Conservation (phyloP, 2,113 vertebrate species). For the Chrysemys picta region DNA sequence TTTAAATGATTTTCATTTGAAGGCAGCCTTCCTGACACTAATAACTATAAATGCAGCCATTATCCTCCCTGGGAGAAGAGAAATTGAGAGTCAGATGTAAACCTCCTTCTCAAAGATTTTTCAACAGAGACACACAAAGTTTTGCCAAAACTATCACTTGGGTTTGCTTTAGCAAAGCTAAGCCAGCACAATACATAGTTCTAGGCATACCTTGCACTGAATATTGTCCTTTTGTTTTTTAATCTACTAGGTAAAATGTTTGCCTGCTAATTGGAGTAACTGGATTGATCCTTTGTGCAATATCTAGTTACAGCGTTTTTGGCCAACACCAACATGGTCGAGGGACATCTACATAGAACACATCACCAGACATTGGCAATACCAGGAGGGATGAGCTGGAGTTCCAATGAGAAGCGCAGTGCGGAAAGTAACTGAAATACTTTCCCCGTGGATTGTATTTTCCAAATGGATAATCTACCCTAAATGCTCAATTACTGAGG, state of each 20-base stretch:
- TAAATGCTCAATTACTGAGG: too few species aligned
- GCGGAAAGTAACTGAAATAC: too few species aligned
- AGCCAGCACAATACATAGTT: not conserved
- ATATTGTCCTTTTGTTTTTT: not conserved
- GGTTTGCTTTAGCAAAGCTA: constrained; percentile 13
- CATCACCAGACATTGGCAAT: too few species aligned
- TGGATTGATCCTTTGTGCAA: constrained; percentile 25
- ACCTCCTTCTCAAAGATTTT: constrained; percentile 31
- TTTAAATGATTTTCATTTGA: constrained; percentile 17
- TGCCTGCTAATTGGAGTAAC: not conserved
- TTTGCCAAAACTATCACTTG: constrained; percentile 34
- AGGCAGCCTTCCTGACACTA: not conserved
- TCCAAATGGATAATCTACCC: too few species aligned
- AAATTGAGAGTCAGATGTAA: constrained; percentile 24
- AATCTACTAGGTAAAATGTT: constrained; percentile 36
- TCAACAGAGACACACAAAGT: not conserved
- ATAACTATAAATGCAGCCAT: constrained; percentile 36
- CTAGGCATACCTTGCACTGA: not conserved
- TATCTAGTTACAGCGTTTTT: constrained; percentile 35
- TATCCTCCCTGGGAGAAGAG: constrained; percentile 12
- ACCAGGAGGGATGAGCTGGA: too few species aligned
- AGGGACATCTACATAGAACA: too few species aligned
- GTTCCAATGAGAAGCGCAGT: too few species aligned
- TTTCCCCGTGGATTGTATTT: too few species aligned
- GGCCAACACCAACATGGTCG: not conserved